Conservation (phyloP, 2,888 invertebrate genomes). For the Therioaphis trifolii region DNA sequence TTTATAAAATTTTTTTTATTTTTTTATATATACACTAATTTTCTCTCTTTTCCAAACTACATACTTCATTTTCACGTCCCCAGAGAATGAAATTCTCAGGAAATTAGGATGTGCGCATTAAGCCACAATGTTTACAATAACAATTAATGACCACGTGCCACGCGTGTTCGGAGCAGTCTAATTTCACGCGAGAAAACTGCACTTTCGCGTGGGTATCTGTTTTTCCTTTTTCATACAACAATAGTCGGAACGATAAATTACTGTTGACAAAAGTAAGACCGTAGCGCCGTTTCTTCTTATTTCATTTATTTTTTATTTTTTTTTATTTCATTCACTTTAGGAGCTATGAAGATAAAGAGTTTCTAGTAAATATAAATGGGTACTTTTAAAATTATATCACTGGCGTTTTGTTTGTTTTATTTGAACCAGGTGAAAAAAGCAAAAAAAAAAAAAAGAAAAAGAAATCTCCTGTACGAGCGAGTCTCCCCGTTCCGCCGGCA, state of each 20-base stretch:
- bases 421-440: conserved; percentile 14
- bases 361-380: conserved; percentile 47
- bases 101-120: conserved; percentile 13
- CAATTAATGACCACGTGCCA: neutral
- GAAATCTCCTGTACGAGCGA: conserved; percentile 7
- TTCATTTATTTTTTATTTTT: too few relatives aligned
- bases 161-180: neutral
- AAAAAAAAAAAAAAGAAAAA: neutral
- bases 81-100: neutral
- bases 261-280: conserved; percentile 10
- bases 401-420: conserved; percentile 57
- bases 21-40: too few relatives aligned
- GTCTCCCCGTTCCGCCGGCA: neutral
- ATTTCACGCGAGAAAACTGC: neutral
- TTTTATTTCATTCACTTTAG: conserved; percentile 42
- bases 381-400: conserved; percentile 50
- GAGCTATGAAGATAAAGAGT: conserved; percentile 45
- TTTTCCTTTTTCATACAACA: conserved; percentile 5
- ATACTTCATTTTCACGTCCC: neutral
- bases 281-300: neutral
- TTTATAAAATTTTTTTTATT: neutral
- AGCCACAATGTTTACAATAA: conserved; percentile 9
- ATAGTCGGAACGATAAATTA: conserved; percentile 17
- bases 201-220: neutral
- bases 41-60: conserved; percentile 22